Percentiles rank a stretch among this genome's conserved stretches.
These are phyloP conservation scores for Botrylloides violaceus DNA, from an alignment of 23 tunicate species.

Conservation along the genomic window DNA sequence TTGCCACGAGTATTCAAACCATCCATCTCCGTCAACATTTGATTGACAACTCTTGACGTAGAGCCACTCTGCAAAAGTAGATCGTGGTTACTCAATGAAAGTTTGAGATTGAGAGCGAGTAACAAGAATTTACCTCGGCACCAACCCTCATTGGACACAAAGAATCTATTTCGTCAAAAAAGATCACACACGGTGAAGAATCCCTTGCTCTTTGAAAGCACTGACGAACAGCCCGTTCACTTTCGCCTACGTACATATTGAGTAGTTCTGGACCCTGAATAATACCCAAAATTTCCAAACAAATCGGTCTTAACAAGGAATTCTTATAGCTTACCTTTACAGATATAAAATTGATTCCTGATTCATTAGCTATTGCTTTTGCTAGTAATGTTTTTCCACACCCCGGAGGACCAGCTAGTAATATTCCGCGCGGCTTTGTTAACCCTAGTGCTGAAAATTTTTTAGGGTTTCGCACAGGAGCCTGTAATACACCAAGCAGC, in stretches of 20 bases:
- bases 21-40: slow-evolving; percentile 94
- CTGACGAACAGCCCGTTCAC: slow-evolving; percentile 88
- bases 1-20: slow-evolving; percentile 42
- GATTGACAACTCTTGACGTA: slow-evolving; percentile 38
- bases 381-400: slow-evolving; percentile 94
- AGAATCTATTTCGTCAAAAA: slow-evolving; percentile 89
- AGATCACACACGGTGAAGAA: slow-evolving; percentile 83
- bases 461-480: slow-evolving; percentile 73
- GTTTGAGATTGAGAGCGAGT: background rate
- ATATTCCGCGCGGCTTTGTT: slow-evolving; percentile 59
- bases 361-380: slow-evolving; percentile 86
- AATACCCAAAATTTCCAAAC: background rate
- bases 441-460: slow-evolving; percentile 63
- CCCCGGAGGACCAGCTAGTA: slow-evolving; percentile 91
- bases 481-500: slow-evolving; percentile 20
- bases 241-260: slow-evolving; percentile 95
- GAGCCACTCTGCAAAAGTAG: slow-evolving; percentile 3
- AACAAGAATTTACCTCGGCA: slow-evolving; percentile 33
- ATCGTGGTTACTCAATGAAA: background rate
- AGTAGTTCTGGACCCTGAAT: slow-evolving; percentile 76
- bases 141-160: slow-evolving; percentile 75
- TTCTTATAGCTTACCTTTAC: slow-evolving; percentile 44
- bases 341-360: slow-evolving; percentile 80
- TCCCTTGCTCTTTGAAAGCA: slow-evolving; percentile 75
- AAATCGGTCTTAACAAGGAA: too few species aligned